A percentile compares a stretch with the other conserved stretches of the same genome.
phyloP scores from a whole-genome alignment of 2,797 vertebrate species.

The Lemur catta region DNA sequence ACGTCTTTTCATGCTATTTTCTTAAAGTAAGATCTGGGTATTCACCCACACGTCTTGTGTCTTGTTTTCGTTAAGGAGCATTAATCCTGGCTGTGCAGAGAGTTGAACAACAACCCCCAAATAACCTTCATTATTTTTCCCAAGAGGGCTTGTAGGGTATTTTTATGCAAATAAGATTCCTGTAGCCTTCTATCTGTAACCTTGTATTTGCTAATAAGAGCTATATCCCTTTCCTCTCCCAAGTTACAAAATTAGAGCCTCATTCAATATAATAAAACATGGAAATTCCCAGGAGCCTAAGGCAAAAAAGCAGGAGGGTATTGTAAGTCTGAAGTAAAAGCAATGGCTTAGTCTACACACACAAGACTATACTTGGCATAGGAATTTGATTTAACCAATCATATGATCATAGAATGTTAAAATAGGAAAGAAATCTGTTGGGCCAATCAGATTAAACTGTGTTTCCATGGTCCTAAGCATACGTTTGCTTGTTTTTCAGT shows the following conservation, averaged over 20 bases:
- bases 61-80: constrained; percentile 9
- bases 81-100: not conserved
- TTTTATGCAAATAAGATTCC: constrained; percentile 40
- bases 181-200: constrained; percentile 30
- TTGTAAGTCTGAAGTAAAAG: not conserved
- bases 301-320: not conserved
- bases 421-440: not conserved
- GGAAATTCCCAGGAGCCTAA: constrained; percentile 20
- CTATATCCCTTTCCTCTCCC: constrained; percentile 32
- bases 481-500: not conserved
- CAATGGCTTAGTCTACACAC: not conserved
- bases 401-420: not conserved
- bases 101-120: not conserved
- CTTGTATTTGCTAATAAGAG: constrained; percentile 38
- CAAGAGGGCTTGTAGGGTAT: not conserved
- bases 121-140: constrained; percentile 44
- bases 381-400: not conserved
- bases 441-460: not conserved
- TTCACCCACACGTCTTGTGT: not conserved
- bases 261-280: not conserved
- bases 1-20: not conserved
- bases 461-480: not conserved
- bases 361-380: not conserved
- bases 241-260: constrained; percentile 48
- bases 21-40: not conserved